A percentile compares a stretch with the other conserved stretches of the same genome.
phyloP scores from a whole-genome alignment of 2,888 invertebrate genomes.

The Teleiodes luculella region DNA sequence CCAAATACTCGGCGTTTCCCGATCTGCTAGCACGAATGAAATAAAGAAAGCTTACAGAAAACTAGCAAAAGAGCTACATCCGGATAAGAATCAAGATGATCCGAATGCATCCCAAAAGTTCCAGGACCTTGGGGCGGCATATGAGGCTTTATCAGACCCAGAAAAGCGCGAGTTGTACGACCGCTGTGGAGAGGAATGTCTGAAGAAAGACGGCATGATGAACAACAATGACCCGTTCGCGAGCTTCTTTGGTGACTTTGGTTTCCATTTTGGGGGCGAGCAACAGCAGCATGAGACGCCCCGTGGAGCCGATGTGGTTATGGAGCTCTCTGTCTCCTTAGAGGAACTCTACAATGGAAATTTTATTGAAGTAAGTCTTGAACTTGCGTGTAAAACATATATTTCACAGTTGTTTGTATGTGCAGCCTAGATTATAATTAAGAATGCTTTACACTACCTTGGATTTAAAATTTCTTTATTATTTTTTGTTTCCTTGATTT shows the following conservation, averaged over 20 bases:
- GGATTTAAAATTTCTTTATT: too few species aligned
- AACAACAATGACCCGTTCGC: constrained; percentile 96
- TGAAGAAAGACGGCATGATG: constrained; percentile 94
- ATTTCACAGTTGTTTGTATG: too few species aligned
- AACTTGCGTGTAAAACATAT: too few species aligned
- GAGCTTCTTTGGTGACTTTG: constrained; percentile 98
- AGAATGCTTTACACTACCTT: too few species aligned
- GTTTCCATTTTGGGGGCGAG: constrained; percentile 91
- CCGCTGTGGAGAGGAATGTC: constrained; percentile 97
- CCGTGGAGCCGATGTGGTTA: constrained; percentile 92
- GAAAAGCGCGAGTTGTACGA: constrained; percentile 97
- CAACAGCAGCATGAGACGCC: constrained; percentile 89
- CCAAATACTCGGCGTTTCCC: constrained; percentile 91
- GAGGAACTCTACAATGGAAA: constrained; percentile 98
- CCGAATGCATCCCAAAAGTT: constrained; percentile 95
- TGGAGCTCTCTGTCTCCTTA: constrained; percentile 94
- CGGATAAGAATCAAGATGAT: constrained; percentile 97
- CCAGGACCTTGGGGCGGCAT: constrained; percentile 96
- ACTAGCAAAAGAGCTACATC: constrained; percentile 97
- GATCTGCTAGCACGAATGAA: constrained; percentile 92
- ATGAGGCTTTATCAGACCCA: constrained; percentile 94
- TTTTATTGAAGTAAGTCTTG: constrained; percentile 89
- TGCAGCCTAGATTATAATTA: too few species aligned
- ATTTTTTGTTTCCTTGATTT: too few species aligned
- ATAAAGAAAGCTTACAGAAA: constrained; percentile 98